phyloP scores from a whole-genome alignment of 2,113 vertebrate species.

The Cryptoleucopteryx plumbea region DNA sequence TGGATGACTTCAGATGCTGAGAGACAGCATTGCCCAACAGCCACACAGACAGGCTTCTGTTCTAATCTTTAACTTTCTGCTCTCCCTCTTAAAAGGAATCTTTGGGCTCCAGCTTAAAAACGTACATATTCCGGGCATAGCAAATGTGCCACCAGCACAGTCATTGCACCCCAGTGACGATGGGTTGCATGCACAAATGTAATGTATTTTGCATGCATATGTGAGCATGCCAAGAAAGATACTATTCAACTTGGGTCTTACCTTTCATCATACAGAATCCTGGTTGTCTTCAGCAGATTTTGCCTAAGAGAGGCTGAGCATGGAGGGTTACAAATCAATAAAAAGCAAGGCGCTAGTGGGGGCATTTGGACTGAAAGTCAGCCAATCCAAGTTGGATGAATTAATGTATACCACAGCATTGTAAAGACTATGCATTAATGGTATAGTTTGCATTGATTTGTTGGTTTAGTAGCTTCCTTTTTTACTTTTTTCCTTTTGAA shows the following conservation, averaged over 20 bases:
- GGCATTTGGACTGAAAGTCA: not conserved
- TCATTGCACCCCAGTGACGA: not conserved
- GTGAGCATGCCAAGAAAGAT: not conserved
- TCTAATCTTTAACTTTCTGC: not conserved
- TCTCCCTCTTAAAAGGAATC: not conserved
- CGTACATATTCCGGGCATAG: not conserved
- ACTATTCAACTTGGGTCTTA: not conserved
- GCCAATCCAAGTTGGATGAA: not conserved
- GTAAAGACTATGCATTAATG: not conserved
- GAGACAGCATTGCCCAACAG: rapidly evolving
- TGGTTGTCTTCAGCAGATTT: slow-evolving; percentile 5
- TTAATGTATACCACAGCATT: not conserved
- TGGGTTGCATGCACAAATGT: not conserved
- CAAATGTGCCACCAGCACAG: not conserved
- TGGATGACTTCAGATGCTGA: not conserved
- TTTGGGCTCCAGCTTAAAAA: not conserved
- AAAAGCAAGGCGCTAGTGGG: not conserved
- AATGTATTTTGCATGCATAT: not conserved
- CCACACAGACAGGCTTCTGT: not conserved
- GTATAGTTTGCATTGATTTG: not conserved
- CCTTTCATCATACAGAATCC: not conserved
- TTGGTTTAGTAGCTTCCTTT: not conserved
- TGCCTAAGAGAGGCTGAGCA: slow-evolving; percentile 11
- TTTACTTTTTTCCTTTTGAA: not conserved
- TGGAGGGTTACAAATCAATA: not conserved